Conservation (phyloP, 2,888 invertebrate genomes). For the Andrena marginata region DNA sequence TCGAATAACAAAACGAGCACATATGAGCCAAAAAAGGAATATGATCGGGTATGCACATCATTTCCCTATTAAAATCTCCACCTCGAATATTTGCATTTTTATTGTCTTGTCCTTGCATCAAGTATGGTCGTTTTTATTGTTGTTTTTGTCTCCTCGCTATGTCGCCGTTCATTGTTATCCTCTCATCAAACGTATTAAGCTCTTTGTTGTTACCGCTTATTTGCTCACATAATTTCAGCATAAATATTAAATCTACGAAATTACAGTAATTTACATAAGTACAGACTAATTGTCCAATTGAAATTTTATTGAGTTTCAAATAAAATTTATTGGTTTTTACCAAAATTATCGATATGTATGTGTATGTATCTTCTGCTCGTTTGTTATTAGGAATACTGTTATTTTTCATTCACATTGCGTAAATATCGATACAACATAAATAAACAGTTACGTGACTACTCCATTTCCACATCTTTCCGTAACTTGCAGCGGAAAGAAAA, state of each 20-base stretch:
- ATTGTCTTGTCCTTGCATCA: conserved; percentile 5
- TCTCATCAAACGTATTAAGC: conserved; percentile 11
- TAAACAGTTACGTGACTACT: conserved; percentile 10
- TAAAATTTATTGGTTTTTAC: background rate
- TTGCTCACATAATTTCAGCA: background rate
- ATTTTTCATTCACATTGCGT: background rate
- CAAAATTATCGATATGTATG: background rate
- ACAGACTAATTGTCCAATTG: background rate
- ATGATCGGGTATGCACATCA: background rate
- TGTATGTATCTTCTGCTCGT: background rate
- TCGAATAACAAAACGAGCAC: background rate
- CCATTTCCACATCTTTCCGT: background rate
- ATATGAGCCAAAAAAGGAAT: background rate
- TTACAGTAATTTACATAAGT: background rate
- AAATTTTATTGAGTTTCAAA: background rate
- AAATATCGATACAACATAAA: background rate
- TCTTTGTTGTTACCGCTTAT: conserved; percentile 1
- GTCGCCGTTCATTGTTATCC: conserved; percentile 10
- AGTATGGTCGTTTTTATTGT: background rate
- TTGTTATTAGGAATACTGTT: background rate
- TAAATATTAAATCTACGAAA: background rate
- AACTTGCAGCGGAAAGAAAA: background rate
- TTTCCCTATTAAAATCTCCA: conserved; percentile 6
- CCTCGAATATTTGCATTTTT: background rate
- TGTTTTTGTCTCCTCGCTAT: conserved; percentile 22